These are phyloP conservation scores for Scaptomyza graminum DNA, from an alignment of 1,140 invertebrate species.

Conservation along the genomic window DNA sequence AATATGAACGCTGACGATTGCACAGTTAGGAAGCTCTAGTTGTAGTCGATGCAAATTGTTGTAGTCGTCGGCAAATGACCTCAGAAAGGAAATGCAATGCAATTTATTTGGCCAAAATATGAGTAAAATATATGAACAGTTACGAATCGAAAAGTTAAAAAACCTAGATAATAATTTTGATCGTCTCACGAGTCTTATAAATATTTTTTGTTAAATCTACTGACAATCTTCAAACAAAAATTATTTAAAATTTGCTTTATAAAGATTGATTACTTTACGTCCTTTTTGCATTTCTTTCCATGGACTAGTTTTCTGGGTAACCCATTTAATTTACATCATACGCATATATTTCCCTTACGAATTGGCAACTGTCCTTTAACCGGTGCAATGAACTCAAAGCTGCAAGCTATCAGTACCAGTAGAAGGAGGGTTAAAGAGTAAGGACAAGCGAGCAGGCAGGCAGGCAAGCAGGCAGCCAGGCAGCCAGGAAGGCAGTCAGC, in stretches of 20 bases:
- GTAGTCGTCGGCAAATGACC: constrained; percentile 53
- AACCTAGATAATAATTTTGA: too few species aligned
- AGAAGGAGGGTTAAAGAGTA: background rate
- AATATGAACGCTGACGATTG: constrained; percentile 28
- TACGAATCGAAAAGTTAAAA: background rate
- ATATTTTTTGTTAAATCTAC: too few species aligned
- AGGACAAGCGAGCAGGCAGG: background rate
- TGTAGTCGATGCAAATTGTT: constrained; percentile 11
- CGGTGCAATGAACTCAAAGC: constrained; percentile 64
- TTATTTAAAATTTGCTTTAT: too few species aligned
- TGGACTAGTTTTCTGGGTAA: too few species aligned
- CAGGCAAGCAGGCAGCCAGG: background rate
- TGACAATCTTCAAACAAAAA: too few species aligned
- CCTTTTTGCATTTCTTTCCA: too few species aligned
- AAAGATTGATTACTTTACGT: too few species aligned
- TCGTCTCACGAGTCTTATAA: too few species aligned
- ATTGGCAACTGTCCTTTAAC: constrained; percentile 63
- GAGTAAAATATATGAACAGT: constrained; percentile 6
- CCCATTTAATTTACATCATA: too few species aligned
- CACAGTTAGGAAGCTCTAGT: constrained; percentile 37
- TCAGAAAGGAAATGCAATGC: constrained; percentile 75
- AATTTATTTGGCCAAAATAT: constrained; percentile 68
- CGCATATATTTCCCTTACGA: too few species aligned
- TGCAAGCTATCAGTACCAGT: constrained; percentile 2
- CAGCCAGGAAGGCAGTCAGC: background rate